Base-by-base conservation (phyloP, 2,888 invertebrate genomes). In the Thalpophila matura region DNA sequence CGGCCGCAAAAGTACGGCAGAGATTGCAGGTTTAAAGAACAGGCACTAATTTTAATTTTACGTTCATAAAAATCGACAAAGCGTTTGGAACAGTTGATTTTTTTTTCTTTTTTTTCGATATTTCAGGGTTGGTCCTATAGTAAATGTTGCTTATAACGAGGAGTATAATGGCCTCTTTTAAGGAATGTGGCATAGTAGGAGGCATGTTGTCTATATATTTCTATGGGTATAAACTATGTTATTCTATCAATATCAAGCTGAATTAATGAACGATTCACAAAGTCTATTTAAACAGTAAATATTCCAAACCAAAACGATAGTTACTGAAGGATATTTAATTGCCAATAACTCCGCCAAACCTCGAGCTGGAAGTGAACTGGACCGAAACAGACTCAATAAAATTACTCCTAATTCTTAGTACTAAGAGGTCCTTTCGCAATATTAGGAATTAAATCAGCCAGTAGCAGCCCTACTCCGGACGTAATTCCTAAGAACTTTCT, bases 401-500 rank as follows among this genome's bases (percentile, higher is more conserved):
- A 66, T 71, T 16, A 70, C 53, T 37, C 29, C 42, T 51, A 26
- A 58, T 50, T 58, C 42, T 67, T 27, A 38, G 26, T 27, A 46
- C 22, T 3, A n/a, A 57, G 33, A 37, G 18, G 6, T 51, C 58
- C 58, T 62, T 53, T 40, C 49, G 38, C 16, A 56, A 43, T 61
- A 67, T 69, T 24, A 49, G 26, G 61, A 45, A 58, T 67, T 49
- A 54, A 64, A 72, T 54, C 18, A 42, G 40, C 53, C 31, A 49
- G 22, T 45, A 56, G 51, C 62, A 74, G 35, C 74, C 61, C 56
- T 71, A 42, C 50, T 55, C 26, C 43, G 55, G 38, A 33, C 60
- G 53, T 77, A 69, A 79, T 78, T 72, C 71, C 74, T 64, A 50
- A 71, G 78, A 86, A 89, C 80, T 87, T 86, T 82, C 66, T 66